Percentiles rank a stretch among this genome's conserved stretches.
Conservation (phyloP, 2,797 vertebrate genomes). For the Harpagifer antarcticus region DNA sequence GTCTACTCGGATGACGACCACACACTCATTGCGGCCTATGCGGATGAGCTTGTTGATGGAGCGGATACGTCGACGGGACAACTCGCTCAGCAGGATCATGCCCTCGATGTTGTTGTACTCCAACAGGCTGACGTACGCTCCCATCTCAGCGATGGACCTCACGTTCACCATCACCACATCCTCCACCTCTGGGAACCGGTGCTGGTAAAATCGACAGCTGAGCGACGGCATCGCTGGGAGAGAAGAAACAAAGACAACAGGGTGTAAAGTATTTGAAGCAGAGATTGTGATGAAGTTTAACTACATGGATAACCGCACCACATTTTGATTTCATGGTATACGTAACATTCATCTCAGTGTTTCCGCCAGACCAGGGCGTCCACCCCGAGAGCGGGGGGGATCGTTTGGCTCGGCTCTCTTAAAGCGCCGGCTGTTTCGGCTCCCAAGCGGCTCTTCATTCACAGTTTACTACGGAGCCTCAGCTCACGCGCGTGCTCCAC, state of each 20-base stretch:
- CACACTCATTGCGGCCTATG: conserved; percentile 98
- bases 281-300: too few species aligned
- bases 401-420: too few species aligned
- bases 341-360: too few species aligned
- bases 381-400: too few species aligned
- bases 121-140: conserved; percentile 97
- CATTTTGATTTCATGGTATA: too few species aligned
- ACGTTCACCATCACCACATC: conserved; percentile 99
- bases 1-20: conserved; percentile 98
- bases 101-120: conserved; percentile 99
- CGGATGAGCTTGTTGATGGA: conserved; percentile 99
- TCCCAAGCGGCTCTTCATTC: too few species aligned
- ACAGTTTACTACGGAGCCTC: too few species aligned
- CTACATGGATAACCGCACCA: too few species aligned
- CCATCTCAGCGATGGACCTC: conserved; percentile 98
- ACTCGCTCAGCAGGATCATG: conserved; percentile 98
- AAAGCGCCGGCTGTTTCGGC: too few species aligned
- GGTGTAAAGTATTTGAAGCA: not conserved
- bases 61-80: conserved; percentile 96
- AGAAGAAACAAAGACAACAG: not conserved
- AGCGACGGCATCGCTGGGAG: conserved; percentile 91
- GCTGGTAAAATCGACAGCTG: conserved; percentile 99
- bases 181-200: conserved; percentile 98
- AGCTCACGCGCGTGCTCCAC: too few species aligned
- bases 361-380: too few species aligned